Evolutionary conservation across 1,140 invertebrate species (phyloP).

Genomic region (Philaenus spumarius): DNA sequence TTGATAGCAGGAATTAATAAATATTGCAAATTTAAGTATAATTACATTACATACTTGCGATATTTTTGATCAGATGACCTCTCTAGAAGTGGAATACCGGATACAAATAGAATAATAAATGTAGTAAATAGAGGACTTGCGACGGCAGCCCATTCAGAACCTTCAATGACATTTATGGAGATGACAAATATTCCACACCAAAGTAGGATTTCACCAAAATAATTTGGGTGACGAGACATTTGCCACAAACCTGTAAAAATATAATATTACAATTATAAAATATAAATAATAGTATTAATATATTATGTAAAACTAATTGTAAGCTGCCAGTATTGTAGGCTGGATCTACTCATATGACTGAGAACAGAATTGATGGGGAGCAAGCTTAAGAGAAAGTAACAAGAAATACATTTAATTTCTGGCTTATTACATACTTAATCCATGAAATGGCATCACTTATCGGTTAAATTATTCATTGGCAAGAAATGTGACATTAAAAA

Average conservation of each 20-base stretch:
- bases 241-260: conserved; percentile 70
- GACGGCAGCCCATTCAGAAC: conserved; percentile 74
- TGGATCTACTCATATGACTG: too few species aligned
- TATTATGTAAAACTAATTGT: too few species aligned
- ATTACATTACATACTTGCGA: conserved; percentile 57
- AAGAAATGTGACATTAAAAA: too few species aligned
- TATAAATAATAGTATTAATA: conserved; percentile 10
- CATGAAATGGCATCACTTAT: too few species aligned
- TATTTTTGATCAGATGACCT: conserved; percentile 80
- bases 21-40: too few species aligned
- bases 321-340: too few species aligned
- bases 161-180: conserved; percentile 75
- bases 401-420: too few species aligned
- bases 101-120: conserved; percentile 80
- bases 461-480: too few species aligned
- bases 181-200: conserved; percentile 94
- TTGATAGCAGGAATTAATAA: too few species aligned
- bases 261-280: conserved; percentile 9
- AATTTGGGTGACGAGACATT: conserved; percentile 87
- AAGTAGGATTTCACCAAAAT: conserved; percentile 88
- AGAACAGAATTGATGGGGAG: too few species aligned
- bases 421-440: too few species aligned
- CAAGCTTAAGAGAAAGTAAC: too few species aligned
- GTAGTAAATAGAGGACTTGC: conserved; percentile 84
- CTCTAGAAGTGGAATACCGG: conserved; percentile 79